These are phyloP conservation scores for Dyspetes luteomarginatus DNA, from an alignment of 2,888 invertebrate genomes.

Conservation along the genomic window DNA sequence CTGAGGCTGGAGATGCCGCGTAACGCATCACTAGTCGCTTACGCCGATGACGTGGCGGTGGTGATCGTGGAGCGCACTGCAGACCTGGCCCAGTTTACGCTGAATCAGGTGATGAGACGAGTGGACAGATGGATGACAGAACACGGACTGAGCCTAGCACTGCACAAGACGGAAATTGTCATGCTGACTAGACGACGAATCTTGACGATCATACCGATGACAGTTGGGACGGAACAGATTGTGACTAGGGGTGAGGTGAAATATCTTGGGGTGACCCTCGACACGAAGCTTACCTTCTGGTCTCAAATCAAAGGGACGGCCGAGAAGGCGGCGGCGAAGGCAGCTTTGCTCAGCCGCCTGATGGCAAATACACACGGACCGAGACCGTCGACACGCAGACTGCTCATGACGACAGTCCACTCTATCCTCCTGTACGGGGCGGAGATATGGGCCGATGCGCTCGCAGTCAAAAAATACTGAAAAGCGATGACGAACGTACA, in stretches of 20 bases:
- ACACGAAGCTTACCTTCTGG: conserved; percentile 58
- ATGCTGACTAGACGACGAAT: conserved; percentile 61
- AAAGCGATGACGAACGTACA: conserved; percentile 64
- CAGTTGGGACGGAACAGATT: conserved; percentile 43
- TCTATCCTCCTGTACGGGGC: conserved; percentile 68
- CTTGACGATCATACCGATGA: conserved; percentile 52
- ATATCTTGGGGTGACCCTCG: conserved; percentile 69
- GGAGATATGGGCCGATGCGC: conserved; percentile 58
- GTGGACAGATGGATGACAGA: conserved; percentile 40
- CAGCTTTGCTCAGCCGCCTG: conserved; percentile 59
- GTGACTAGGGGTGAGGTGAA: conserved; percentile 54
- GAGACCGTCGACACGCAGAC: conserved; percentile 48
- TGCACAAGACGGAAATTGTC: conserved; percentile 63
- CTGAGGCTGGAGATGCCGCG: conserved; percentile 14
- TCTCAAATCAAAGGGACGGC: conserved; percentile 59
- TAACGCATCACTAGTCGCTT: conserved; percentile 6
- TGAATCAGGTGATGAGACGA: conserved; percentile 48
- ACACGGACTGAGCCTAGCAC: conserved; percentile 55
- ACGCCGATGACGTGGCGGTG: conserved; percentile 29
- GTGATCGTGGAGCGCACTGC: too few relatives aligned
- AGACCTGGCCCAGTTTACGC: conserved; percentile 19
- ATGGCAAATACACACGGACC: conserved; percentile 68
- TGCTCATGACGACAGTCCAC: conserved; percentile 52
- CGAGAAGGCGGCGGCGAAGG: conserved; percentile 59
- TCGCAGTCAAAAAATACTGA: conserved; percentile 54